phyloP scores from a whole-genome alignment of 1,140 invertebrate species.

The Lasioglossum baleicum region DNA sequence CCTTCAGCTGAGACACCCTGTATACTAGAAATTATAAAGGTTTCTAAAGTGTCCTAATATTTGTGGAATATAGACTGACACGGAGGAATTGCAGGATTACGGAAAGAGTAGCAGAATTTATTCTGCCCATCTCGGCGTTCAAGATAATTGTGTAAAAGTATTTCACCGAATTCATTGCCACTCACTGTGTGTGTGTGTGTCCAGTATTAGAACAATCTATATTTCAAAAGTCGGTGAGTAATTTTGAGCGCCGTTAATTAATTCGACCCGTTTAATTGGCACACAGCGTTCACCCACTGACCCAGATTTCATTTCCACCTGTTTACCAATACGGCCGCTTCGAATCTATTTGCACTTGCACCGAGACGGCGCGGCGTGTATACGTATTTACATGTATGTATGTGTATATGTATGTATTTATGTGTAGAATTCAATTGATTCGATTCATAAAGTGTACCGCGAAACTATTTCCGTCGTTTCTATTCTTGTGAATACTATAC shows the following conservation, averaged over 20 bases:
- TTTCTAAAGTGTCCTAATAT: too few species aligned
- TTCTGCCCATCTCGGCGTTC: too few species aligned
- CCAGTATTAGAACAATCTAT: background rate
- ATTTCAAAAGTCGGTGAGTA: background rate
- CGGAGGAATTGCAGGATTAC: too few species aligned
- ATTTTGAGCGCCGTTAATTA: constrained; percentile 40
- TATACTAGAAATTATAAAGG: too few species aligned
- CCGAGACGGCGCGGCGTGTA: too few species aligned
- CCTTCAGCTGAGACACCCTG: too few species aligned
- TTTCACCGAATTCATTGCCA: background rate
- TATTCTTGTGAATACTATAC: too few species aligned
- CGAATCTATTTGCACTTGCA: constrained; percentile 10
- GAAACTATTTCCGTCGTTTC: background rate
- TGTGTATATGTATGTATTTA: too few species aligned
- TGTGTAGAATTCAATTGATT: constrained; percentile 2
- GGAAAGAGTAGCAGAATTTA: too few species aligned
- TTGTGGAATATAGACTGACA: too few species aligned
- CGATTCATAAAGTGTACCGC: background rate
- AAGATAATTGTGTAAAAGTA: background rate
- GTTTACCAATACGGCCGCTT: background rate
- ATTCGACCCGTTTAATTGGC: constrained; percentile 37
- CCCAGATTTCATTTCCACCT: constrained; percentile 29
- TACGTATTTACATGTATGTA: too few species aligned
- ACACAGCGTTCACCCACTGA: constrained; percentile 26
- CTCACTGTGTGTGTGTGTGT: background rate